Conservation (phyloP, 2,888 invertebrate species). For the Ferrisia virgata region DNA sequence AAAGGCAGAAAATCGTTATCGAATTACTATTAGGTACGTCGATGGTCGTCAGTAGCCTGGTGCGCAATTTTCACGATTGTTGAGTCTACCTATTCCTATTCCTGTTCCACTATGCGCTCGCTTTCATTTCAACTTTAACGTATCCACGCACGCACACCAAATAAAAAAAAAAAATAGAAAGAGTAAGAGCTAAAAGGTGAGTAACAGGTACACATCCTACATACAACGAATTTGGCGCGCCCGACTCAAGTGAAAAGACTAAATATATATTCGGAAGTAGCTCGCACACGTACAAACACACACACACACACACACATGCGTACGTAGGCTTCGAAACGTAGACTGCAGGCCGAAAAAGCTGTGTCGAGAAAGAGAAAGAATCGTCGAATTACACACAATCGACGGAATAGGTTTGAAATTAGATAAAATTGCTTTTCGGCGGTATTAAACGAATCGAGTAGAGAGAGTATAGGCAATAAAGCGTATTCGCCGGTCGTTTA, state of each 20-base stretch:
- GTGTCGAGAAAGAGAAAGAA: not conserved
- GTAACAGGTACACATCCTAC: not conserved
- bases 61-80: not conserved
- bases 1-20: not conserved
- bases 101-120: not conserved
- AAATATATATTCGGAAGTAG: not conserved
- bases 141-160: not conserved
- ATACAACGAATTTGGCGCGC: not conserved
- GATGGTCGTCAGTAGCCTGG: not conserved
- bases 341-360: no score
- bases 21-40: not conserved
- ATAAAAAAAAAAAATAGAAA: not conserved
- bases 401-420: not conserved
- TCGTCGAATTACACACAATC: not conserved
- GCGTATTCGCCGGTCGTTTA: not conserved
- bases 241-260: not conserved
- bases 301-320: not conserved
- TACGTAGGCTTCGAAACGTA: not conserved
- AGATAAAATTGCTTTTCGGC: not conserved
- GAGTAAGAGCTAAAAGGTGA: no score
- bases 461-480: conserved; percentile 9
- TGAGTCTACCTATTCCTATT: not conserved
- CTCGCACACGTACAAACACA: not conserved
- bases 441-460: not conserved
- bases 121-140: not conserved